These are phyloP conservation scores for Stichopus chloronotus DNA, from an alignment of 35 echinoderm and acorn worm species.

Conservation along the genomic window DNA sequence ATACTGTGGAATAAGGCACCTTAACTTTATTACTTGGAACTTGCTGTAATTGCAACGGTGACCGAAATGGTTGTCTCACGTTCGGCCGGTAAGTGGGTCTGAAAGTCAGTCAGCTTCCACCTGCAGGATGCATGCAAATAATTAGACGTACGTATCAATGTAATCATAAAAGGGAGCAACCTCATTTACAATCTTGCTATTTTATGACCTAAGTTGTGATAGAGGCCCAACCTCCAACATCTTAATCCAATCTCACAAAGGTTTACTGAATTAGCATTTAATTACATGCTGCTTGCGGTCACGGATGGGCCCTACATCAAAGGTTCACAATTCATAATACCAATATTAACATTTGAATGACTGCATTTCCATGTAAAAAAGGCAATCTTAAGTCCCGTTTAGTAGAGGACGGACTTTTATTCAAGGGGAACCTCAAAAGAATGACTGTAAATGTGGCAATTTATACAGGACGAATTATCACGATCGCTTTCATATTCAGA, in stretches of 20 bases:
- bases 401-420: too few relatives aligned
- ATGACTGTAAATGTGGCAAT: not conserved
- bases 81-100: not conserved
- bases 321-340: not conserved
- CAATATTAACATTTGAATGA: not conserved
- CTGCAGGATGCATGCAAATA: not conserved
- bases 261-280: not conserved
- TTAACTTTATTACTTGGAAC: too few relatives aligned
- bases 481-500: too few relatives aligned
- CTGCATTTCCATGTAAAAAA: not conserved
- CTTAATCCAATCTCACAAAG: not conserved
- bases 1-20: too few relatives aligned
- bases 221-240: not conserved
- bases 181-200: not conserved
- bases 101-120: not conserved
- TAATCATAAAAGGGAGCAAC: not conserved
- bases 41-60: too few relatives aligned
- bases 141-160: not conserved
- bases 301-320: constrained; percentile 2
- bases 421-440: too few relatives aligned
- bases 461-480: not conserved
- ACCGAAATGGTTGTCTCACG: too few relatives aligned
- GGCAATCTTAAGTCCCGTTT: too few relatives aligned
- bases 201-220: not conserved
- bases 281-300: not conserved